Conservation (phyloP, 2,797 vertebrate species). For the Anguilla anguilla region DNA sequence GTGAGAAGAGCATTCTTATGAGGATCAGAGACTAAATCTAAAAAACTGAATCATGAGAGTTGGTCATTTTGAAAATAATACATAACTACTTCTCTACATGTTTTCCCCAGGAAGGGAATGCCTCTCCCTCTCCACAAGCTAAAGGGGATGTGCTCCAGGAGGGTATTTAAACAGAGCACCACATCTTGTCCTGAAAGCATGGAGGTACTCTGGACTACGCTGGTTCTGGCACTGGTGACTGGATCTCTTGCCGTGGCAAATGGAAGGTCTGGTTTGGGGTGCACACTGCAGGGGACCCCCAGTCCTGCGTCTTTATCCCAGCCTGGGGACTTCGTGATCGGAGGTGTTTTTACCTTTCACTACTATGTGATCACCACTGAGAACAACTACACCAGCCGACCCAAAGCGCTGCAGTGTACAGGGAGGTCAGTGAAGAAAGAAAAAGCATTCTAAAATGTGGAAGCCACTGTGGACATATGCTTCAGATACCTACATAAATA, state of each 20-base stretch:
- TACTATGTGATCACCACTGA: constrained; percentile 41
- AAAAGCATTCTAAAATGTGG: not conserved
- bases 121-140: too few species aligned
- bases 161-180: not conserved
- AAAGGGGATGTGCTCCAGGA: too few species aligned
- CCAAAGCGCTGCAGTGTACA: constrained; percentile 54
- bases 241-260: too few species aligned
- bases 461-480: not conserved
- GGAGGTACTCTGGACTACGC: constrained; percentile 26
- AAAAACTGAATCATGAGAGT: too few species aligned
- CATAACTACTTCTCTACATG: too few species aligned
- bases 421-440: constrained; percentile 55
- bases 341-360: constrained; percentile 63
- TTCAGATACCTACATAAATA: too few species aligned
- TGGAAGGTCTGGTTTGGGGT: constrained; percentile 25
- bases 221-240: constrained; percentile 7
- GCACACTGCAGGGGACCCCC: constrained; percentile 46
- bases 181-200: not conserved
- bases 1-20: too few species aligned
- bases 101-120: too few species aligned
- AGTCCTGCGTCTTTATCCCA: constrained; percentile 46
- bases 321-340: constrained; percentile 60
- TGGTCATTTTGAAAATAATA: too few species aligned
- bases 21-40: too few species aligned
- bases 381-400: constrained; percentile 53